Base-by-base conservation (phyloP, 2,888 invertebrate species). In the Netelia fuscicornis region DNA sequence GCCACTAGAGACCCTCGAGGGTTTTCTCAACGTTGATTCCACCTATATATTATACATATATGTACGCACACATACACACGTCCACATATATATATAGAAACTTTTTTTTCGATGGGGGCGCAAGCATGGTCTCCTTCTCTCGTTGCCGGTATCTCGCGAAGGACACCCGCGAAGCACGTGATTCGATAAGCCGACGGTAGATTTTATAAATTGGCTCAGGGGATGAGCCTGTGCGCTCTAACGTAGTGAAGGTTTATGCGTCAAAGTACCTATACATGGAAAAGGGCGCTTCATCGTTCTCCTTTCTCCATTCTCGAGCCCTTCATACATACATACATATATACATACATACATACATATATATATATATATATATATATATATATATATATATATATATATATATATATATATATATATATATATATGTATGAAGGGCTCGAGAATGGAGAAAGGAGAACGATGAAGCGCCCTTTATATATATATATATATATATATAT, bases 121-220 rank as follows among this genome's bases (percentile, higher is more conserved):
- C 20, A 44, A 77, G 71, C 56, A 72, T 56, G 44, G 56, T 23
- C 42, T 42, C 56, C 10, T 72, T 80, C 64, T 54, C 48, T 70
- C 48, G 60, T 52, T 75, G 52, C 23, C 42, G 42, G 75, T 85
- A 85, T 85, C 84, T 81, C 74, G 64, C 75, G 70, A 52, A 85
- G 78, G 84, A 85, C 78, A 85, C 74, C 78, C 84, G 84, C 81
- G 84, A 81, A 85, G 84, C 84, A 70, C 78, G 75, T 85, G 84
- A 85, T 85, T 85, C 81, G 84, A 85, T 85, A 85, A 85, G 84
- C 84, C 78, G 25, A 56, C 64, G 54, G 79, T 80, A 80, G 71
- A 72, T 80, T 80, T 80, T 72, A 80, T 80, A 80, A 80, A 80
- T 80, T 80, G 79, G 79, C 79, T 80, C 64, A 54, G 72, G 72